phyloP scores from a whole-genome alignment of 2,113 vertebrate genomes.

The Pyxicephalus adspersus region DNA sequence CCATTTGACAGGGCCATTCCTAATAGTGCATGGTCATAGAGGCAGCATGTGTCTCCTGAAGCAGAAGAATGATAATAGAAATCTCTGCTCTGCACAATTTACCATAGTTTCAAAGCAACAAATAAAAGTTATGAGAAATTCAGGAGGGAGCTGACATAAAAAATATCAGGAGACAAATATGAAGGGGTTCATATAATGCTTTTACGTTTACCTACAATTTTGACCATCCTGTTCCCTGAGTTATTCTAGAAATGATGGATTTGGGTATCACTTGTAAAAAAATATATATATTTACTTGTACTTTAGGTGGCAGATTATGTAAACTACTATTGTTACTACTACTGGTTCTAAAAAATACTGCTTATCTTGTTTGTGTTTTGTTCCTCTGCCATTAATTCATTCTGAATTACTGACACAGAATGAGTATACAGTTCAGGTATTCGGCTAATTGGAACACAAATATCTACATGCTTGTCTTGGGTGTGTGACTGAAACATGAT shows the following conservation, averaged over 20 bases:
- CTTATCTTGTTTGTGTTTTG: too few relatives aligned
- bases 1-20: conserved; percentile 5
- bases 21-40: conserved; percentile 16
- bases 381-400: too few relatives aligned
- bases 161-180: background rate
- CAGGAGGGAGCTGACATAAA: background rate
- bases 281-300: background rate
- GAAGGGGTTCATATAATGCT: background rate
- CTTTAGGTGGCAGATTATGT: too few relatives aligned
- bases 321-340: too few relatives aligned
- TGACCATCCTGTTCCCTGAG: background rate
- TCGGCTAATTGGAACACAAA: too few relatives aligned
- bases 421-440: too few relatives aligned
- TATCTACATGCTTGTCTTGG: too few relatives aligned
- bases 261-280: background rate
- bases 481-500: too few relatives aligned
- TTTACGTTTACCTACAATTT: background rate
- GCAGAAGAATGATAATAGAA: conserved; percentile 36
- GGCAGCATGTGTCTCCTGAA: conserved; percentile 6
- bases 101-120: conserved; percentile 17
- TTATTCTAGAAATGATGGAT: background rate
- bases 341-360: too few relatives aligned
- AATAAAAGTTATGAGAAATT: conserved; percentile 8
- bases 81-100: conserved; percentile 21
- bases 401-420: too few relatives aligned